Evolutionary conservation across 2,888 invertebrate genomes (phyloP).

Genomic region (Dasypolia templi): DNA sequence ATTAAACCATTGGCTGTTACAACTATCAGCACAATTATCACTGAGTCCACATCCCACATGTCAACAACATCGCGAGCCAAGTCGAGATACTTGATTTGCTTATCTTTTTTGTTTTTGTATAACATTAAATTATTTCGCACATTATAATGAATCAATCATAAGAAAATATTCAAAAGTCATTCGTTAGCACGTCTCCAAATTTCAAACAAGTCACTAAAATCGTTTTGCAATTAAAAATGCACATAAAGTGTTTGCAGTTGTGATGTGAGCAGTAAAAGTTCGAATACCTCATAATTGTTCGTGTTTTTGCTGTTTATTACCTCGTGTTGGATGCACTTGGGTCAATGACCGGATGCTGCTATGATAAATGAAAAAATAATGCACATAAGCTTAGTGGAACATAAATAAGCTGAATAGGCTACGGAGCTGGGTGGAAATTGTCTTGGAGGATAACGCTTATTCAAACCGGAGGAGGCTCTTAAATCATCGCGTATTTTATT

Average conservation of each 20-base stretch:
- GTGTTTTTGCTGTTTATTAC: constrained; percentile 28
- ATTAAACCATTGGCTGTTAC: too few relatives aligned
- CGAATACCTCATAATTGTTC: constrained; percentile 42
- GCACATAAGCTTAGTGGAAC: not conserved
- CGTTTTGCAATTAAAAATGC: constrained; percentile 38
- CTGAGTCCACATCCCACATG: too few relatives aligned
- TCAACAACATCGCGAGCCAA: too few relatives aligned
- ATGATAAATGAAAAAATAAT: not conserved
- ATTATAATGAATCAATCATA: constrained; percentile 6
- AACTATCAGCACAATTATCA: too few relatives aligned
- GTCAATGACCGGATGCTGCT: constrained; percentile 14
- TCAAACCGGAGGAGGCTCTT: not conserved
- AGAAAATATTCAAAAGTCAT: constrained; percentile 10
- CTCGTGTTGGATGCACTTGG: not conserved
- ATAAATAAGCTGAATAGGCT: not conserved
- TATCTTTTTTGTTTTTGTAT: constrained; percentile 2
- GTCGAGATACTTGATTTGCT: too few relatives aligned
- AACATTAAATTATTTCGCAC: not conserved
- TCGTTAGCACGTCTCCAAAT: constrained; percentile 39
- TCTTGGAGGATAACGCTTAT: not conserved
- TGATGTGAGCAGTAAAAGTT: constrained; percentile 36
- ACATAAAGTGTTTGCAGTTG: constrained; percentile 49
- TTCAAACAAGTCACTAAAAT: constrained; percentile 49
- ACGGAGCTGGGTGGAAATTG: not conserved
- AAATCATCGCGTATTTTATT: not conserved